A percentile compares a stretch with the other conserved stretches of the same genome.
Evolutionary conservation across 2,888 invertebrate species (phyloP).

Genomic region (Xestia c-nigrum): DNA sequence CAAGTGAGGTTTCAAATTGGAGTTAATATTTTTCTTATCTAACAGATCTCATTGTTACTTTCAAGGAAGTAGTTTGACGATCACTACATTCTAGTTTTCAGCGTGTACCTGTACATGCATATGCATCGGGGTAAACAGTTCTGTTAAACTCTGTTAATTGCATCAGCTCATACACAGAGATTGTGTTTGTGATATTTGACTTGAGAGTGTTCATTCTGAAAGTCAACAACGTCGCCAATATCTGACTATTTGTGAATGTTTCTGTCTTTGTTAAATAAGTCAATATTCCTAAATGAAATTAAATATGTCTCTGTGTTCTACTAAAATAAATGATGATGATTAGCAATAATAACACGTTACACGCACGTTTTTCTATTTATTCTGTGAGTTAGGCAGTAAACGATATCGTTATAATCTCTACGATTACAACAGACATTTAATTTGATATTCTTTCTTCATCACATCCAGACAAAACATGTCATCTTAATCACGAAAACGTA

Average conservation of each 20-base stretch:
- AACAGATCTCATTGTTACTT: no score
- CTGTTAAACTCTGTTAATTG: background rate
- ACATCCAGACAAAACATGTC: constrained; percentile 43
- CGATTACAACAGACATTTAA: background rate
- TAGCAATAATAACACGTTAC: background rate
- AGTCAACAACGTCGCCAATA: background rate
- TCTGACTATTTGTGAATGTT: background rate
- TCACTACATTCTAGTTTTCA: no score
- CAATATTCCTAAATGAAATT: background rate
- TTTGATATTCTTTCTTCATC: constrained; percentile 30
- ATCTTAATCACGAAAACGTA: constrained; percentile 54
- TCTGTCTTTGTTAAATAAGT: background rate
- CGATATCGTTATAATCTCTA: background rate
- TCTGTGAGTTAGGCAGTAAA: background rate
- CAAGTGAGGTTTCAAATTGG: background rate
- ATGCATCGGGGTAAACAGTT: background rate
- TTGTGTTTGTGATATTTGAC: background rate
- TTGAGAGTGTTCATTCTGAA: background rate
- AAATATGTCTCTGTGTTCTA: background rate
- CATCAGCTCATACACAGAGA: background rate
- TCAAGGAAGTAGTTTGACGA: no score
- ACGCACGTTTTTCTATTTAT: background rate
- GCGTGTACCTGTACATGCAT: no score
- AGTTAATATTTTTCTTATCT: no score
- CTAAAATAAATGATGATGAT: background rate